Base-by-base conservation (phyloP, 2,888 invertebrate species). In the Microctonus brassicae region DNA sequence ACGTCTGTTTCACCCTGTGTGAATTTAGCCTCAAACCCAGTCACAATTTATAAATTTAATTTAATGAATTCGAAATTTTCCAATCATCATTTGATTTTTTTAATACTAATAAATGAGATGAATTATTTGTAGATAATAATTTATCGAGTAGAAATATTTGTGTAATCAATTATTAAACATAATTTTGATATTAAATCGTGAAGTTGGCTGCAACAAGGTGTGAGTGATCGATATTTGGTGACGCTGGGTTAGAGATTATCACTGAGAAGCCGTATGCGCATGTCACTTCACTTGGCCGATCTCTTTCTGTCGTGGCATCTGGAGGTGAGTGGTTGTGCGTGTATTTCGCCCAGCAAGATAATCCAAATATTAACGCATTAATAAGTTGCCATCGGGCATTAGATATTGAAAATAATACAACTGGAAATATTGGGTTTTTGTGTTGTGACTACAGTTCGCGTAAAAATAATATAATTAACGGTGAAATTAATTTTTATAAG, bases 261-360 rank as follows among this genome's bases (percentile, higher is more conserved):
- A 71, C 71, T 76, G 76, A 73, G 79, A 78, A 81, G 81, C 74
- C 80, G 82, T 82, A 80, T 81, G 85, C 87, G 86, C 86, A 86
- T 84, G 86, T 86, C 86, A 81, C 81, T 81, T 81, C 73, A 78
- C 77, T 83, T 76, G 82, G 77, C 80, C 83, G 84, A 81, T 85
- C 85, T 87, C 87, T 87, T 87, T 87, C 87, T 86, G 86, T 85
- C 82, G 86, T 86, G 82, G 87, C 84, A 83, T 83, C 84, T 85
- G 80, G 83, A 87, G 87, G 87, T 87, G 87, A 87, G 87, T 86
- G 86, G 86, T 84, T 79, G 86, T 83, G 79, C 70, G 77, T 77
- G 78, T 55, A 72, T 73, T 75, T 76, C 73, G 71, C 75, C 75
- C 77, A 71, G 58, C 60, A 77, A 72, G 69, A 75, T 82, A 83